Conservation (phyloP, 2,113 vertebrate species). For the Epinephelus fuscoguttatus region DNA sequence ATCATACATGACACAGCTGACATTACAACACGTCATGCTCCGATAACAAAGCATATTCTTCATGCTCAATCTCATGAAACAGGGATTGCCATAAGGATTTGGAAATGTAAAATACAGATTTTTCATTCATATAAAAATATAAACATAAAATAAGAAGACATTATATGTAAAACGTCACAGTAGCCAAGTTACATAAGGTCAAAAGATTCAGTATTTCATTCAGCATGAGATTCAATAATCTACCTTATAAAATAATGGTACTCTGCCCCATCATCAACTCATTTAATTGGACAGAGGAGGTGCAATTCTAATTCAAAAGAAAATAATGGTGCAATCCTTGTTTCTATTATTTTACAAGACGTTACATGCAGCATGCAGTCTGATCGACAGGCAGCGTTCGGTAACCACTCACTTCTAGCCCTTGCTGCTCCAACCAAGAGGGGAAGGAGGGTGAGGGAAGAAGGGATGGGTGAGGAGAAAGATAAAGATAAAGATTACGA, state of each 20-base stretch:
- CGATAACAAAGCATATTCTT: slow-evolving; percentile 14
- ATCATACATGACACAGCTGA: slow-evolving; percentile 28
- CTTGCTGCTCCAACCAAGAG: slow-evolving; percentile 92
- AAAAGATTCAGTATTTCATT: not conserved
- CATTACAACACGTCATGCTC: slow-evolving; percentile 48
- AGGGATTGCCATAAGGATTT: slow-evolving; percentile 29
- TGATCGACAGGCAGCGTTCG: slow-evolving; percentile 18
- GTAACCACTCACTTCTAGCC: slow-evolving; percentile 95
- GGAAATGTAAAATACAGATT: not conserved
- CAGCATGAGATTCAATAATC: not conserved
- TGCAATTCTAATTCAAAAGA: not conserved
- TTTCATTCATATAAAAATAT: not conserved
- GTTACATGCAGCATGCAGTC: slow-evolving; percentile 78
- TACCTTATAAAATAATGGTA: not conserved
- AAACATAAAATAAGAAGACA: not conserved
- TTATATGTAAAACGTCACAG: not conserved
- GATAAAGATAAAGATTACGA: slow-evolving; percentile 11
- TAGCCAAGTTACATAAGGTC: not conserved
- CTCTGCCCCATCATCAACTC: not conserved
- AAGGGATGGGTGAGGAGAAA: slow-evolving; percentile 24
- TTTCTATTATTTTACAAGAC: slow-evolving; percentile 42
- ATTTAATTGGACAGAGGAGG: not conserved
- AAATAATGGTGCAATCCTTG: slow-evolving; percentile 43
- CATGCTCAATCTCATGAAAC: slow-evolving; percentile 42
- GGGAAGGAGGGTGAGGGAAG: slow-evolving; percentile 39